Conservation (phyloP, 2,797 vertebrate species). For the Tragelaphus oryx region DNA sequence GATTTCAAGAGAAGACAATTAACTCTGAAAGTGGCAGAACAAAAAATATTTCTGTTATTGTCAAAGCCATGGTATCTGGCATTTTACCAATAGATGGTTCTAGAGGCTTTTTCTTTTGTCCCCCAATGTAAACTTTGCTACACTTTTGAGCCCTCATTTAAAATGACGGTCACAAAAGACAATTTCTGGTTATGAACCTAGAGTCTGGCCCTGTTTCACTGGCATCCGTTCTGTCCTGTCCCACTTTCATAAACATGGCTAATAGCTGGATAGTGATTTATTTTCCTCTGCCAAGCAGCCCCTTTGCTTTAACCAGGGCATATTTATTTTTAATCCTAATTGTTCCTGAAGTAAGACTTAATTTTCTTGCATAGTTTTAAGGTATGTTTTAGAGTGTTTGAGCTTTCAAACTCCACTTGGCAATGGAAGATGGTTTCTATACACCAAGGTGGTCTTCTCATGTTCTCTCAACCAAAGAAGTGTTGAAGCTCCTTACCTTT, state of each 20-base stretch:
- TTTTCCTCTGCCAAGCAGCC: background rate
- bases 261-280: background rate
- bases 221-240: background rate
- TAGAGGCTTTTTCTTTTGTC: slow-evolving; percentile 24
- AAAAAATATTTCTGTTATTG: slow-evolving; percentile 29
- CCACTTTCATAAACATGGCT: background rate
- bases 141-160: background rate
- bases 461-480: background rate
- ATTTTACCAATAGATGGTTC: slow-evolving; percentile 38
- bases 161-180: background rate
- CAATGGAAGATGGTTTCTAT: background rate
- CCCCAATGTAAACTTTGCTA: background rate
- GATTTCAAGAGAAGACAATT: slow-evolving; percentile 47
- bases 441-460: background rate
- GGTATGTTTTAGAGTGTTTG: background rate
- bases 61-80: slow-evolving; percentile 11
- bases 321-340: background rate
- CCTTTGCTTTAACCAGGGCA: background rate
- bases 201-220: background rate
- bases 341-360: slow-evolving; percentile 9
- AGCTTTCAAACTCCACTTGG: slow-evolving; percentile 26
- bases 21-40: slow-evolving; percentile 42
- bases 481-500: slow-evolving; percentile 16
- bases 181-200: background rate
- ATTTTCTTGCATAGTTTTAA: background rate